These are phyloP conservation scores for Drosophila infuscata DNA, from an alignment of 2,888 invertebrate genomes.

Conservation along the genomic window DNA sequence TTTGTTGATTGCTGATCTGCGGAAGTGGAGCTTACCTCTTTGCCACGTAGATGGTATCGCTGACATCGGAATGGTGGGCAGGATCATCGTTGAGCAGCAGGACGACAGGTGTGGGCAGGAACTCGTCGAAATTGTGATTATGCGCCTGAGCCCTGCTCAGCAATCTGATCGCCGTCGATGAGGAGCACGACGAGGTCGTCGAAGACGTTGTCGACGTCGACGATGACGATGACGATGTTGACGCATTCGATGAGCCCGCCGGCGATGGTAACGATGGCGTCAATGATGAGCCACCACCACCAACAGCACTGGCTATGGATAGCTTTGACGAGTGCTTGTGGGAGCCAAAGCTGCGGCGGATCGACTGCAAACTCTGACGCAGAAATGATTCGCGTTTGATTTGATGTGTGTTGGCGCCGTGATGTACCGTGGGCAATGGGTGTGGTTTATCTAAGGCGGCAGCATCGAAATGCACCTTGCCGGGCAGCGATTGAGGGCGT, in stretches of 20 bases:
- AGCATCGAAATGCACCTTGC: constrained; percentile 51
- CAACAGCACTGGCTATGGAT: constrained; percentile 11
- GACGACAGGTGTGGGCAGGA: constrained; percentile 54
- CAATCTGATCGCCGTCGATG: constrained; percentile 53
- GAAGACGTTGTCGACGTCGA: constrained; percentile 44
- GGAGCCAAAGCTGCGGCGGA: constrained; percentile 78
- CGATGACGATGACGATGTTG: constrained; percentile 35
- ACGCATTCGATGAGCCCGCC: constrained; percentile 48
- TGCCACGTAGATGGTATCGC: constrained; percentile 6
- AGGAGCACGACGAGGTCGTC: constrained; percentile 48
- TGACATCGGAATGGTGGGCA: constrained; percentile 10
- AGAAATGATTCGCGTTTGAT: constrained; percentile 81
- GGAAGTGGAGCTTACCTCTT: constrained; percentile 38
- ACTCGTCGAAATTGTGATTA: constrained; percentile 56
- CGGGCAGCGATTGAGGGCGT: constrained; percentile 71
- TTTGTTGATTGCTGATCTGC: background rate
- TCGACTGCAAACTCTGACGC: constrained; percentile 80
- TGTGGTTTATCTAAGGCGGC: background rate
- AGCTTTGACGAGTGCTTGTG: constrained; percentile 59
- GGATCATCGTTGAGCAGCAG: constrained; percentile 53
- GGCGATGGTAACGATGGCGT: constrained; percentile 19
- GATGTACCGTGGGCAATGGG: constrained; percentile 27
- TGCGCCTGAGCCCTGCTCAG: constrained; percentile 52
- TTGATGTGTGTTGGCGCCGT: constrained; percentile 13
- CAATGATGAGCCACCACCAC: background rate